Evolutionary conservation across 1,140 invertebrate species (phyloP).

Genomic region (Orius insidiosus): DNA sequence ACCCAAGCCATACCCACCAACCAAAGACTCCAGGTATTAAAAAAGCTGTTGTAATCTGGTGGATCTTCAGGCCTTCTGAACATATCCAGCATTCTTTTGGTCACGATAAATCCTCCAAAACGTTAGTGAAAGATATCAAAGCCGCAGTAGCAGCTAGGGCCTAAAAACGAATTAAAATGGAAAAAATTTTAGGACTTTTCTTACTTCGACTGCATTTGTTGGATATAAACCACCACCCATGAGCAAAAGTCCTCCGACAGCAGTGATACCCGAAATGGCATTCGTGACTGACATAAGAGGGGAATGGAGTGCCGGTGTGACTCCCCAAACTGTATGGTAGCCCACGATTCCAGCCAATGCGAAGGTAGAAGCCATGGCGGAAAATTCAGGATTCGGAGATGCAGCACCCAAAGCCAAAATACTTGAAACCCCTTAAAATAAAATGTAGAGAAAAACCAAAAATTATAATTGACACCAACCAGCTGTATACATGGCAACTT

Average conservation of each 20-base stretch:
- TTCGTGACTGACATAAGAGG: conserved; percentile 89
- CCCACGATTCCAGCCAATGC: conserved; percentile 70
- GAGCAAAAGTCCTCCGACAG: conserved; percentile 67
- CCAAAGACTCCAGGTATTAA: conserved; percentile 55
- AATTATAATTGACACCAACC: conserved; percentile 27
- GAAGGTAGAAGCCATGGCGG: conserved; percentile 73
- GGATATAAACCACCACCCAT: conserved; percentile 66
- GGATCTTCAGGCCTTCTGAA: conserved; percentile 69
- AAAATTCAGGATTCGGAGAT: conserved; percentile 67
- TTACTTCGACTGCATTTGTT: conserved; percentile 40
- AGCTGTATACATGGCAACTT: conserved; percentile 48
- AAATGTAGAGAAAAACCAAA: conserved; percentile 6
- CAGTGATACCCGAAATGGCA: conserved; percentile 80
- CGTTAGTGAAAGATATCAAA: conserved; percentile 79
- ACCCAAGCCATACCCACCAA: conserved; percentile 57
- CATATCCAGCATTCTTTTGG: conserved; percentile 84
- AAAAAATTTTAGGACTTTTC: neutral
- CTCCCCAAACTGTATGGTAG: conserved; percentile 83
- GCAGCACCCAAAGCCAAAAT: conserved; percentile 51
- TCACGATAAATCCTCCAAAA: conserved; percentile 80
- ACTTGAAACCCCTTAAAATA: conserved; percentile 39
- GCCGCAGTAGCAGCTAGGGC: conserved; percentile 59
- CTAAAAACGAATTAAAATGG: conserved; percentile 25
- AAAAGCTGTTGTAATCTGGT: conserved; percentile 69
- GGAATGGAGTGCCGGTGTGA: conserved; percentile 76